Conservation (phyloP, 2,797 vertebrate species). For the Nyctibius grandis region DNA sequence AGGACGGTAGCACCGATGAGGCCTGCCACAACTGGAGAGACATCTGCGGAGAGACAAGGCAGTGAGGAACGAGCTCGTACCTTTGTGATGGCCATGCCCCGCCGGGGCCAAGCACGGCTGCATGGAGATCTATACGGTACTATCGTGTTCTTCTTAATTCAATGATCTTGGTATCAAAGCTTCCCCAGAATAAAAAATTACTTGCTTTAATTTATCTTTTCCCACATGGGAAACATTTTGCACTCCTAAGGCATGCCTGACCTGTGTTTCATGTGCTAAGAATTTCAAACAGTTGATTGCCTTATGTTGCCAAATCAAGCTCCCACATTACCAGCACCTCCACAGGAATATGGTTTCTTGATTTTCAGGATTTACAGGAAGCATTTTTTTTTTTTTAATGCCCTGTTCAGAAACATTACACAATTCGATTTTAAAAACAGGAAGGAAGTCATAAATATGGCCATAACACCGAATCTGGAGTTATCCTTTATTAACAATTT, state of each 20-base stretch:
- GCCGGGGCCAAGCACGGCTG: rapidly evolving
- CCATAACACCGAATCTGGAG: rapidly evolving
- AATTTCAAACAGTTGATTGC: not conserved
- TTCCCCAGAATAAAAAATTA: not conserved
- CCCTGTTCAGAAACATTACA: not conserved
- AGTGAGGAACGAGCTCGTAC: not conserved
- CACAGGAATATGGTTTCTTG: not conserved
- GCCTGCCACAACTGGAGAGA: conserved; percentile 92
- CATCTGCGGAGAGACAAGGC: conserved; percentile 75
- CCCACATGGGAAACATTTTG: not conserved
- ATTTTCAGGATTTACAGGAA: not conserved
- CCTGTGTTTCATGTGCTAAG: not conserved
- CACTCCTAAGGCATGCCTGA: not conserved
- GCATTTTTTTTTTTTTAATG: not conserved
- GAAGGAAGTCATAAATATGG: not conserved
- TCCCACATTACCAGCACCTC: not conserved
- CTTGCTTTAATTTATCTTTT: not conserved
- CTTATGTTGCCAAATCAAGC: not conserved
- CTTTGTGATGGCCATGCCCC: rapidly evolving
- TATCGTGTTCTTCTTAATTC: rapidly evolving
- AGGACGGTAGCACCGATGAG: conserved; percentile 92
- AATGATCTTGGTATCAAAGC: not conserved
- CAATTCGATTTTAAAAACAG: not conserved
- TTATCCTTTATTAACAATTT: not conserved
- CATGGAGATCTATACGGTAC: rapidly evolving